Evolutionary conservation across 2,797 vertebrate genomes (phyloP).

Genomic region (Masticophis lateralis): DNA sequence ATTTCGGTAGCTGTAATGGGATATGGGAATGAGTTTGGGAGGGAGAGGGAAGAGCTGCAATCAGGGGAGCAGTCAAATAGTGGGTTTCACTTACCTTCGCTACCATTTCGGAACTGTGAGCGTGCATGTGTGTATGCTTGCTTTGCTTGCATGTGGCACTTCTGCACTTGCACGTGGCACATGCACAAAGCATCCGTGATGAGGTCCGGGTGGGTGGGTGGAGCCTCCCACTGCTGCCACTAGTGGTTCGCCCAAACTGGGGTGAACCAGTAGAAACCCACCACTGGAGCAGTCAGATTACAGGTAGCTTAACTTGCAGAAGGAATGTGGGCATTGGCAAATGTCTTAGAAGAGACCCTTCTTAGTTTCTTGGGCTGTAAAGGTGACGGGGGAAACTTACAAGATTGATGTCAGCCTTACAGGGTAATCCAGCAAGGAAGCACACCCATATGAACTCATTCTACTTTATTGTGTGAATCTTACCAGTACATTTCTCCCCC

Average conservation of each 20-base stretch:
- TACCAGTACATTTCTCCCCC: neutral
- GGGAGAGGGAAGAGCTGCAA: neutral
- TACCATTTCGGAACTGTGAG: too few relatives aligned
- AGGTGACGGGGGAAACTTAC: neutral
- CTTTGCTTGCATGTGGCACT: too few relatives aligned
- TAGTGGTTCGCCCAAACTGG: rapidly evolving
- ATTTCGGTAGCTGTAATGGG: slow-evolving; percentile 16
- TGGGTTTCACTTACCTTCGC: too few relatives aligned
- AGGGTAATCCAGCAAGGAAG: neutral
- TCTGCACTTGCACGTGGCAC: too few relatives aligned
- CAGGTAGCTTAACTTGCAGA: neutral
- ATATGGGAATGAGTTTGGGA: neutral
- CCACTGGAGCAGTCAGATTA: neutral
- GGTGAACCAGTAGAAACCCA: too few relatives aligned
- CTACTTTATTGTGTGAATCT: neutral
- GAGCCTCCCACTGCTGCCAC: too few relatives aligned
- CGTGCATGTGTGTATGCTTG: rapidly evolving
- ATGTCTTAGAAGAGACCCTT: neutral
- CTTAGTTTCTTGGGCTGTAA: neutral
- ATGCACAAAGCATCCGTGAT: too few relatives aligned
- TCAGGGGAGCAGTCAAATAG: neutral
- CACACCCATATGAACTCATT: neutral
- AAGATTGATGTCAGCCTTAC: neutral
- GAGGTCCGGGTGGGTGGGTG: too few relatives aligned
- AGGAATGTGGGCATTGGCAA: neutral